Base-by-base conservation (phyloP, 2,888 invertebrate genomes). In the Nomada goodeniana region DNA sequence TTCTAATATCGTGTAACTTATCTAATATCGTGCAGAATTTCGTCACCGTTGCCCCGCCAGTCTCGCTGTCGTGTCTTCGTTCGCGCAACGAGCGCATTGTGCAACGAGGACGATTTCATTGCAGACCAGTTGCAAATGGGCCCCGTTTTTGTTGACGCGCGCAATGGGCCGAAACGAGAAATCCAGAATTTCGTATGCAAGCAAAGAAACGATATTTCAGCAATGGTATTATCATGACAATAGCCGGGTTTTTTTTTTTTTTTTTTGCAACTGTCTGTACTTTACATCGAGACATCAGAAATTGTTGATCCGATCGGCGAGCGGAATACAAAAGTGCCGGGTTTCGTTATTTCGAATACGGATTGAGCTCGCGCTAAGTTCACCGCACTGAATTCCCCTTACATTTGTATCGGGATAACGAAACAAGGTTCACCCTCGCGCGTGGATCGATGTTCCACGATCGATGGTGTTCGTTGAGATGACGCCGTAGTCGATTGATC, bases 71-170 rank as follows among this genome's bases (percentile, higher is more conserved):
- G 11, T 13, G 1, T 5, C n/a, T 23, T 18, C 18, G 15, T 15
- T 67, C 60, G 50, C 23, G 15, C 29, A 13, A 52, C 29, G 13
- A 20, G 53, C 15, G 4, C 9, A 44, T 76, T 80, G 13, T 50
- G 64, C 36, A 80, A 80, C 64, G 23, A 52, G 23, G 36, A 79
- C n/a, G 59, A 64, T 59, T 63, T 63, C 57, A 59, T 59, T 59
- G 59, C 59, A 29, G 20, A 2, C 20, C 50, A 29, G 9, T n/a
- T 47, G 53, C 29, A 26, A 74, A 76, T 20, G 53, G 26, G 10
- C 11, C 60, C 44, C 36, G 36, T 77, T 78, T 78, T 74, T 74
- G 13, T 61, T 1, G 11, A 67, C 13, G 5, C 53, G 59, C 20
- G 65, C 76, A 71, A 1, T 42, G 18, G 59, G 0, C 20, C 65